Evolutionary conservation across 2,888 invertebrate species (phyloP).

Genomic region (Leptopilina drosophilae): DNA sequence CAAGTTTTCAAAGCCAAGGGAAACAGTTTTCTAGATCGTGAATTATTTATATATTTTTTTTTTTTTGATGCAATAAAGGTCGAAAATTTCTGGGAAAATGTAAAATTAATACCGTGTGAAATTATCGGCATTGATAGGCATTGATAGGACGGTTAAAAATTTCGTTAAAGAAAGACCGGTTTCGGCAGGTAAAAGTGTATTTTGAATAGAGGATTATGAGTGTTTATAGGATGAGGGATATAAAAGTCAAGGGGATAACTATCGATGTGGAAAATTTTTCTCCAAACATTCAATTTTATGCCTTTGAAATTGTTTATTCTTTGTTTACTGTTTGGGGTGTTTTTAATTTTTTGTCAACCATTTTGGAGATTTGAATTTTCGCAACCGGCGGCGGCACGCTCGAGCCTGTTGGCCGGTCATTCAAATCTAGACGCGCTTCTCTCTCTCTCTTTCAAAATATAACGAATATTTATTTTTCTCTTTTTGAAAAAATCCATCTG

Average conservation of each 20-base stretch:
- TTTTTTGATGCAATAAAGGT: neutral
- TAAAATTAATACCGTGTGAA: neutral
- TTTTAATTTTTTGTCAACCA: neutral
- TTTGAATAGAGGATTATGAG: neutral
- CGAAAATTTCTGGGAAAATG: neutral
- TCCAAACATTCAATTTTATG: too few relatives aligned
- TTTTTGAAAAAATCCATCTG: neutral
- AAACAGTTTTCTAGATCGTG: neutral
- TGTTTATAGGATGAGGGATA: neutral
- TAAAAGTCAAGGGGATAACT: neutral
- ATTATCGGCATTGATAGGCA: neutral
- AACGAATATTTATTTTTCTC: neutral
- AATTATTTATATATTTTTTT: neutral
- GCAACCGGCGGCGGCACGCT: conserved; percentile 8
- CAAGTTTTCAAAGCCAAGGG: neutral
- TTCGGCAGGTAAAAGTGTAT: conserved; percentile 3
- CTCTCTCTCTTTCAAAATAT: neutral
- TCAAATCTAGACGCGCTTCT: conserved; percentile 1
- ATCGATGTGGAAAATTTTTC: neutral
- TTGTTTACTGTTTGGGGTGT: too few relatives aligned
- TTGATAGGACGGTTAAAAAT: neutral
- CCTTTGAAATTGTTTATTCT: too few relatives aligned
- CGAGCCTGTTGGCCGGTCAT: neutral
- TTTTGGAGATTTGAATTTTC: conserved; percentile 3
- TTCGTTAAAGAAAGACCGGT: neutral